Evolutionary conservation across 2,888 invertebrate species (phyloP), one percentile per base, ranked within the genome.

Genomic region (Cloeon dipterum): DNA sequence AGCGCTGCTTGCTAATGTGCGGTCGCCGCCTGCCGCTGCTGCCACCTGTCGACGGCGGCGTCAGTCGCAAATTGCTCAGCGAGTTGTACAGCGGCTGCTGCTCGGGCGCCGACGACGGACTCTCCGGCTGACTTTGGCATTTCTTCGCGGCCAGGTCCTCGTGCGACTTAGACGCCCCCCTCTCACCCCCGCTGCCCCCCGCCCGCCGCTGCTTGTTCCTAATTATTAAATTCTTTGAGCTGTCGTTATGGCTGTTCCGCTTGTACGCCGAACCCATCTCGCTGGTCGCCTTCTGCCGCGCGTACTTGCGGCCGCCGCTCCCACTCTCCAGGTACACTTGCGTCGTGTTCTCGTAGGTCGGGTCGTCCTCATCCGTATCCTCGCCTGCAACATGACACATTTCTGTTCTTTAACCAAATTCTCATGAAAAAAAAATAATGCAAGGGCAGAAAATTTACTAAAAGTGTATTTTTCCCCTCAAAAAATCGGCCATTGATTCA

Each of bases 1-100:
- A 83, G 46, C 82, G 72, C 37, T 85, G 85, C 51, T 85, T 68
- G 48, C 78, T 79, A 41, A 86, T 56, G 49, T 76, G 75, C 46
- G 81, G 66, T 37, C 75, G 79, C 35, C 50, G 46, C 17, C 39
- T 32, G 34, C 29, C 40, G 20, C 10, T 29, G 17, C 39, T 32
- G 34, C 29, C 40, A 20, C 10, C 29, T 10, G 23, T 36, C 20
- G 35, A 32, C 26, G 19, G 11, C 21, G 3, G 10, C 19, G 19
- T 20, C 35, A 10, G 20, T 29, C n/a, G 74, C 29, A 76, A 66
- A 55, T 74, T 75, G 37, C 70, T 74, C 35, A 75, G 54, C 40
- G 70, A 70, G 47, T 72, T 72, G 53, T 70, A 68, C n/a, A 34
- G 70, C 47, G 75, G 72, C 2, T 68, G 65, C 5, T 63, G 63